A percentile compares a stretch with the other conserved stretches of the same genome.
phyloP scores from a whole-genome alignment of 2,113 vertebrate genomes.

The Gnathochromis pfefferi region DNA sequence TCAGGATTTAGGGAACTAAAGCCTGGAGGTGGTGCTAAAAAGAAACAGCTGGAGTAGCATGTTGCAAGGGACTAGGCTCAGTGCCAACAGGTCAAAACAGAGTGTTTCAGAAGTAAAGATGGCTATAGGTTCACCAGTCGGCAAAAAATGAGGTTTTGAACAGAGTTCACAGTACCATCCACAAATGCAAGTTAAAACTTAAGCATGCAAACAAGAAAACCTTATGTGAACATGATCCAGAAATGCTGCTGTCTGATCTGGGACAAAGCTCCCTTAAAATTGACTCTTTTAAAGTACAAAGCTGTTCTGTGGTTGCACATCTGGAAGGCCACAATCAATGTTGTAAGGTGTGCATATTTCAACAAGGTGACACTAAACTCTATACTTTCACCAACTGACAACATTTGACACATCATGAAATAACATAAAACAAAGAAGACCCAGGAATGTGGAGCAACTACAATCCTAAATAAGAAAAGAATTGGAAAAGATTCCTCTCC shows the following conservation, averaged over 20 bases:
- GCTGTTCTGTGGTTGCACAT: neutral
- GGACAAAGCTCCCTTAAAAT: neutral
- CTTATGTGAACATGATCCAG: neutral
- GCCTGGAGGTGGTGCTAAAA: neutral
- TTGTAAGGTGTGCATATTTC: neutral
- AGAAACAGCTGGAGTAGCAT: neutral
- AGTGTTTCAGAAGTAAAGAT: neutral
- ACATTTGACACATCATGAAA: neutral
- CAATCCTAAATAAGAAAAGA: neutral
- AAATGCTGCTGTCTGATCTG: neutral
- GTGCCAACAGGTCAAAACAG: neutral
- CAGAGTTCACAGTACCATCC: neutral
- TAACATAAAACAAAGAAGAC: neutral
- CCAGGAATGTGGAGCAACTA: neutral
- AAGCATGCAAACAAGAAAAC: neutral
- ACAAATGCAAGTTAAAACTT: neutral
- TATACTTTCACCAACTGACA: neutral
- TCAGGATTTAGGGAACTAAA: neutral
- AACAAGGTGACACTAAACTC: neutral
- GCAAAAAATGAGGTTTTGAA: neutral
- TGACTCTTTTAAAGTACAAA: neutral
- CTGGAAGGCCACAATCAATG: neutral
- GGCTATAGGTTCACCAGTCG: neutral
- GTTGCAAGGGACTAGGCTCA: neutral
- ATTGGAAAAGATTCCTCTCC: neutral